A percentile compares a stretch with the other conserved stretches of the same genome.
Conservation (phyloP, 2,797 vertebrate species). For the Macrochelys suwanniensis region DNA sequence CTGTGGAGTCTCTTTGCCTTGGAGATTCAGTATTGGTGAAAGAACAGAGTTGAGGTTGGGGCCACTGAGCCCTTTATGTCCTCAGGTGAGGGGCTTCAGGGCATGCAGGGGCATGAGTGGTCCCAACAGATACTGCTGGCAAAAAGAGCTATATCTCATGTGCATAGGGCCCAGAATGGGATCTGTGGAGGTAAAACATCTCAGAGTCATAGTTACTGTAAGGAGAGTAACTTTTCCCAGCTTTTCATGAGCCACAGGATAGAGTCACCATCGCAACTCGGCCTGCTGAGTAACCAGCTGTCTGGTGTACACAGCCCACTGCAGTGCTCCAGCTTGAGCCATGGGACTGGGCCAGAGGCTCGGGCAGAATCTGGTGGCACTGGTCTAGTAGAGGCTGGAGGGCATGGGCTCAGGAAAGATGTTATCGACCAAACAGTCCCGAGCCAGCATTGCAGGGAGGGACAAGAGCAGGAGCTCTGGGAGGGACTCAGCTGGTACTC, state of each 20-base stretch:
- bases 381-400: rapidly evolving
- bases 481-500: too few species aligned
- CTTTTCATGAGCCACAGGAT: rapidly evolving
- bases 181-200: not conserved
- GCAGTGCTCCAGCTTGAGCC: rapidly evolving
- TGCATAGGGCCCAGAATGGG: rapidly evolving
- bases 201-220: not conserved
- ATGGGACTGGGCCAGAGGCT: not conserved
- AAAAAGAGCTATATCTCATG: rapidly evolving
- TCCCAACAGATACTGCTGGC: too few species aligned
- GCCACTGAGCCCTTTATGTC: not conserved
- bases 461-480: not conserved
- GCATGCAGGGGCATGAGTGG: not conserved
- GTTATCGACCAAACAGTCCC: not conserved
- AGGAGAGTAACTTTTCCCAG: rapidly evolving
- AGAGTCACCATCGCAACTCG: not conserved
- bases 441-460: not conserved
- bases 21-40: not conserved
- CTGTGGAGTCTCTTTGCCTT: not conserved
- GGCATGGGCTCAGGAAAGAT: not conserved
- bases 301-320: not conserved
- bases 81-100: not conserved
- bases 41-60: not conserved
- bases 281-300: not conserved
- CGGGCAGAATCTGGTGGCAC: not conserved